Percentiles rank a stretch among this genome's conserved stretches.
phyloP scores from a whole-genome alignment of 2,888 invertebrate species.

The Vanessa cardui region DNA sequence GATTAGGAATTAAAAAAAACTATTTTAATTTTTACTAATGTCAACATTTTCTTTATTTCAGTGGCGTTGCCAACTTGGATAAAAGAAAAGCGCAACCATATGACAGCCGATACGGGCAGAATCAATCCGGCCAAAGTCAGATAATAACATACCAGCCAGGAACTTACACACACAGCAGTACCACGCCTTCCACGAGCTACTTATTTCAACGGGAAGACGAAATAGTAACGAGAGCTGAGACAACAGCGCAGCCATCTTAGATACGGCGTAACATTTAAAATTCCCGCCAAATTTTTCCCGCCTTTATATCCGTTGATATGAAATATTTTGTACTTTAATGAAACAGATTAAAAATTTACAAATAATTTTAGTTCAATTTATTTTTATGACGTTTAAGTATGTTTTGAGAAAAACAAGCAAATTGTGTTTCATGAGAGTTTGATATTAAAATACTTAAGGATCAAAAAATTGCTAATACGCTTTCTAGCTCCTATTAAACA shows the following conservation, averaged over 20 bases:
- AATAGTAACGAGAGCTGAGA: slow-evolving; percentile 63
- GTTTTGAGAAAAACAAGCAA: too few species aligned
- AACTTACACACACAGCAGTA: slow-evolving; percentile 54
- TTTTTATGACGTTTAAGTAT: neutral
- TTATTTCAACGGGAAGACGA: slow-evolving; percentile 79
- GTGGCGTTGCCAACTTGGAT: slow-evolving; percentile 47
- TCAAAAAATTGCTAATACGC: too few species aligned
- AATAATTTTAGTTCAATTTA: neutral
- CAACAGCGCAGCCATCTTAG: slow-evolving; percentile 65
- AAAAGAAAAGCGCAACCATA: slow-evolving; percentile 45
- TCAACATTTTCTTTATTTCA: slow-evolving; percentile 28
- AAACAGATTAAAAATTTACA: neutral
- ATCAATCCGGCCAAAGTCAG: slow-evolving; percentile 44
- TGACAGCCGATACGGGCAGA: slow-evolving; percentile 40
- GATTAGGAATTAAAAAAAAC: too few species aligned
- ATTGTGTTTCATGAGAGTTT: too few species aligned
- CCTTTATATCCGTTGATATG: slow-evolving; percentile 5
- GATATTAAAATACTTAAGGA: too few species aligned
- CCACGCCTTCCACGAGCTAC: slow-evolving; percentile 80
- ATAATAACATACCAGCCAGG: slow-evolving; percentile 43
- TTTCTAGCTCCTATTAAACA: too few species aligned
- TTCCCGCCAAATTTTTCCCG: neutral
- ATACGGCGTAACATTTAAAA: slow-evolving; percentile 1
- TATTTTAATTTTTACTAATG: neutral
- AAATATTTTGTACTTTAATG: slow-evolving; percentile 7